These are phyloP conservation scores for Chydorus sphaericus DNA, from an alignment of 2,888 invertebrate genomes.

Conservation along the genomic window DNA sequence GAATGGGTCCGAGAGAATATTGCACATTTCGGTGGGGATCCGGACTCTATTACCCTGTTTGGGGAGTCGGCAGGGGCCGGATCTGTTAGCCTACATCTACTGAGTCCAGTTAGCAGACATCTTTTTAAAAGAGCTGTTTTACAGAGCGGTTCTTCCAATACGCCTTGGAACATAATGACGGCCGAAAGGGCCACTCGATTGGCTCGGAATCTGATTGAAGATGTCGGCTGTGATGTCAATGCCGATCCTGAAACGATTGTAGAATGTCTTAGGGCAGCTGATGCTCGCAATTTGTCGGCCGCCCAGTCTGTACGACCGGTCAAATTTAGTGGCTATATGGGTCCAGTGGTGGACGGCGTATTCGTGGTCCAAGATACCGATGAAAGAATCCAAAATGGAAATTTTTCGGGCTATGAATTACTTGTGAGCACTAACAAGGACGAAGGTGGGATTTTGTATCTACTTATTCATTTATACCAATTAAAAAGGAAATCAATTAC, in stretches of 20 bases:
- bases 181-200: conserved; percentile 60
- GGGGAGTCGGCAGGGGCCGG: conserved; percentile 93
- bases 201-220: conserved; percentile 57
- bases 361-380: conserved; percentile 75
- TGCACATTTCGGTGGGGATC: conserved; percentile 81
- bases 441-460: too few relatives aligned
- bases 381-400: conserved; percentile 65
- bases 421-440: conserved; percentile 88
- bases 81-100: conserved; percentile 37
- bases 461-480: too few relatives aligned
- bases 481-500: too few relatives aligned
- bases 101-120: conserved; percentile 77
- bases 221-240: too few relatives aligned
- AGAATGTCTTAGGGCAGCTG: conserved; percentile 77
- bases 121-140: conserved; percentile 76
- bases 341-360: conserved; percentile 78
- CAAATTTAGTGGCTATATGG: conserved; percentile 75
- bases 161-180: conserved; percentile 91
- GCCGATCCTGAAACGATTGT: conserved; percentile 51
- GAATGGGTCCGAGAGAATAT: conserved; percentile 89
- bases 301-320: conserved; percentile 80
- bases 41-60: conserved; percentile 77
- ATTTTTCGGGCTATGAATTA: conserved; percentile 74
- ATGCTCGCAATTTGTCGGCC: conserved; percentile 70
- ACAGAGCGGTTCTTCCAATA: conserved; percentile 87